These are phyloP conservation scores for Polyergus mexicanus DNA, from an alignment of 1,140 invertebrate genomes.

Conservation along the genomic window DNA sequence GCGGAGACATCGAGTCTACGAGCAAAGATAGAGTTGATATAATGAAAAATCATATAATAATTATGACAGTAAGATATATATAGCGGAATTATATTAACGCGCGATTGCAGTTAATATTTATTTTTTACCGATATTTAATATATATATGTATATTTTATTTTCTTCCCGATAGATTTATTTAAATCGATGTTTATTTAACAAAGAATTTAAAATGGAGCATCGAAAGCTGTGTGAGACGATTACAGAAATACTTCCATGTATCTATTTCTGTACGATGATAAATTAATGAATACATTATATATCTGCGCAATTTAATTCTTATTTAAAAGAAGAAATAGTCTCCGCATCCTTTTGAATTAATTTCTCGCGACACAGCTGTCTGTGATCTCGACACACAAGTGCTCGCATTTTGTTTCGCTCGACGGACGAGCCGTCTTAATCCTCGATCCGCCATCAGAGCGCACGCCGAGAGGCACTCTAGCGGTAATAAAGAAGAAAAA, in stretches of 20 bases:
- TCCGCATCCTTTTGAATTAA: no score
- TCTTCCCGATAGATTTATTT: not conserved
- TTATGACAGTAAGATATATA: not conserved
- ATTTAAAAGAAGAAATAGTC: no score
- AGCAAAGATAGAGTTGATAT: constrained; percentile 45
- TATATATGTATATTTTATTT: not conserved
- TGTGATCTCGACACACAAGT: not conserved
- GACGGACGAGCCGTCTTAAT: constrained; percentile 59
- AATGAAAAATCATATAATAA: not conserved
- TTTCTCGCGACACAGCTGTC: no score
- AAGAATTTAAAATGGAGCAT: not conserved
- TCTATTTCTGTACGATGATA: not conserved
- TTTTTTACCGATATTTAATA: not conserved
- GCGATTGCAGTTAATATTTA: not conserved
- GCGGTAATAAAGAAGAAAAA: not conserved
- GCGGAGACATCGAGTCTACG: constrained; percentile 82
- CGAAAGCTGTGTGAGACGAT: not conserved
- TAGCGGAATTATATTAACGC: not conserved
- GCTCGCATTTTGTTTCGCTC: constrained; percentile 60
- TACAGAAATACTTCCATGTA: not conserved
- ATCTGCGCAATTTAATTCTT: constrained; percentile 1
- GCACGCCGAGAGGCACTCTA: constrained; percentile 25
- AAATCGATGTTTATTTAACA: not conserved
- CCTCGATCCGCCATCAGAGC: constrained; percentile 37
- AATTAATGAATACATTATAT: not conserved